Evolutionary conservation across 2,888 invertebrate genomes (phyloP).

Genomic region (Achlya flavicornis): DNA sequence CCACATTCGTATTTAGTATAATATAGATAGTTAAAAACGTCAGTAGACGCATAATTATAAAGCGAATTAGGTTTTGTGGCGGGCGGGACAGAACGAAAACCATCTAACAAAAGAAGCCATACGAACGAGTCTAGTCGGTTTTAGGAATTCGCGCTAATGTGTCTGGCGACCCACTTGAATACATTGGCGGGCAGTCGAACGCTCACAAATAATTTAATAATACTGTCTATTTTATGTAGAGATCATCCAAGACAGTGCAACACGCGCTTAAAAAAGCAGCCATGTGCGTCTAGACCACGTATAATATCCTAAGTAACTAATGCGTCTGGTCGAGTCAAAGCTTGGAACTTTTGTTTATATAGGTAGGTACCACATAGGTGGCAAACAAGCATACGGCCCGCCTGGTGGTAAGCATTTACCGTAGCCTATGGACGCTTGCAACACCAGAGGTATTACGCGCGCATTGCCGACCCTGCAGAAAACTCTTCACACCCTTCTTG

Average conservation of each 20-base stretch:
- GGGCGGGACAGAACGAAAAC: conserved; percentile 50
- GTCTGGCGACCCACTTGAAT: conserved; percentile 75
- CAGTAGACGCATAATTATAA: conserved; percentile 14
- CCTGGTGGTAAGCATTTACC: too few species aligned
- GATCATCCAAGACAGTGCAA: conserved; percentile 5
- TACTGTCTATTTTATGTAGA: conserved; percentile 21
- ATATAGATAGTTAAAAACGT: conserved; percentile 5
- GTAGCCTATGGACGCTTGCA: too few species aligned
- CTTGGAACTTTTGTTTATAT: too few species aligned
- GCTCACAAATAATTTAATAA: conserved; percentile 53
- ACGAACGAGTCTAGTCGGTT: conserved; percentile 64
- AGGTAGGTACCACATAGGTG: too few species aligned
- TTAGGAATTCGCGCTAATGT: conserved; percentile 73
- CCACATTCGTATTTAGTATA: background rate
- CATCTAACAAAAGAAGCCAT: conserved; percentile 64
- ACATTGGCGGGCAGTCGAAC: conserved; percentile 44
- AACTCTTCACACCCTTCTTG: too few species aligned
- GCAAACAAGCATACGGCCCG: too few species aligned
- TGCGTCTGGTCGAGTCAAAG: too few species aligned
- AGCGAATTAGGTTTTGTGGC: conserved; percentile 44
- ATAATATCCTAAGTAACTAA: background rate
- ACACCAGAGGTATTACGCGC: too few species aligned
- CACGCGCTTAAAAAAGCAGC: background rate
- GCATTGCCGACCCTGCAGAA: too few species aligned
- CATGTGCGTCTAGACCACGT: background rate